phyloP scores from a whole-genome alignment of 2,797 vertebrate genomes.

The Coracias cyanogaster region DNA sequence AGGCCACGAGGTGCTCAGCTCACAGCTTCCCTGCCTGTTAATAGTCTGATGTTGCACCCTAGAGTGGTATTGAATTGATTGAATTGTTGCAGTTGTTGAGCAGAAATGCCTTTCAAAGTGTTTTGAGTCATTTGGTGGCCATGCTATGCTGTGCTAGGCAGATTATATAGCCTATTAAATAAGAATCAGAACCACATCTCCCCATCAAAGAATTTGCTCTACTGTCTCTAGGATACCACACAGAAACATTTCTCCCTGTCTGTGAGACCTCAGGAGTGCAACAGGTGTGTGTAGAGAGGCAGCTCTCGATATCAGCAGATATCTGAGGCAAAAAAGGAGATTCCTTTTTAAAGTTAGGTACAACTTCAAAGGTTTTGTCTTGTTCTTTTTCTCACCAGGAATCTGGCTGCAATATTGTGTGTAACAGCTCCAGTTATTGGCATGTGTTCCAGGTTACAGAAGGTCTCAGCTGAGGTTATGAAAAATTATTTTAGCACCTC shows the following conservation, averaged over 20 bases:
- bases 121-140: neutral
- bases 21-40: neutral
- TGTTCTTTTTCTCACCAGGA: neutral
- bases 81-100: neutral
- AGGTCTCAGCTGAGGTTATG: neutral
- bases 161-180: neutral
- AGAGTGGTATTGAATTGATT: neutral
- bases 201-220: neutral
- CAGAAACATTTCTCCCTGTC: neutral
- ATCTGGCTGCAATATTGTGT: neutral
- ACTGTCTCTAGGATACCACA: neutral
- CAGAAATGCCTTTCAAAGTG: neutral
- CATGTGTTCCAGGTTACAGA: neutral
- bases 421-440: neutral
- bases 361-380: neutral
- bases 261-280: neutral
- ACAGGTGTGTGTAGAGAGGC: neutral
- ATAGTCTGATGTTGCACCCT: neutral
- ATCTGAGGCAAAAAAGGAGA: neutral
- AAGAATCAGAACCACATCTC: neutral
- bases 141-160: neutral
- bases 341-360: neutral
- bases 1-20: neutral
- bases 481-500: conserved; percentile 31
- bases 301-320: neutral